phyloP scores from a whole-genome alignment of 2,888 invertebrate species.

The Leptinotarsa tumamoca region DNA sequence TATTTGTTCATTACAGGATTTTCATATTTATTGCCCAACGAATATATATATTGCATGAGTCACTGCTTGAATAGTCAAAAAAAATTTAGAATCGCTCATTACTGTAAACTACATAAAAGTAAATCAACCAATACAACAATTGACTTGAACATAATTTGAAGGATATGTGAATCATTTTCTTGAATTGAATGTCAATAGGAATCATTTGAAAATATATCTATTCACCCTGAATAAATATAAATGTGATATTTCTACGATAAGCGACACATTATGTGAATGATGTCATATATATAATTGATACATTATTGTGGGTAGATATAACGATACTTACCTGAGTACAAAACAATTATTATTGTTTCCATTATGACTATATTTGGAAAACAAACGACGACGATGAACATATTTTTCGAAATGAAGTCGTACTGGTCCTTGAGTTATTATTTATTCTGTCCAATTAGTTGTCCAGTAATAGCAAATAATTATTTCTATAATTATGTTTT shows the following conservation, averaged over 20 bases:
- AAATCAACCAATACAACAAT: no score
- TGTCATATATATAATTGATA: constrained; percentile 2
- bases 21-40: no score
- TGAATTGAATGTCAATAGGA: no score
- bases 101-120: no score
- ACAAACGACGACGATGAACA: neutral
- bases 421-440: constrained; percentile 1
- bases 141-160: no score
- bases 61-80: no score
- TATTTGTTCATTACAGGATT: no score
- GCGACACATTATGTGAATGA: neutral
- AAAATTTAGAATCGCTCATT: no score
- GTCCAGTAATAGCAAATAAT: neutral
- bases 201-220: neutral
- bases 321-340: neutral
- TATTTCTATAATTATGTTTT: neutral
- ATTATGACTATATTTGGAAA: constrained; percentile 9
- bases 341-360: constrained; percentile 6
- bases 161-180: no score
- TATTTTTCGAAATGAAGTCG: neutral
- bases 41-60: no score
- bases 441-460: neutral
- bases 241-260: neutral
- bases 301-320: constrained; percentile 4
- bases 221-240: neutral